Conservation (phyloP, 2,797 vertebrate species). For the Agapornis canus region DNA sequence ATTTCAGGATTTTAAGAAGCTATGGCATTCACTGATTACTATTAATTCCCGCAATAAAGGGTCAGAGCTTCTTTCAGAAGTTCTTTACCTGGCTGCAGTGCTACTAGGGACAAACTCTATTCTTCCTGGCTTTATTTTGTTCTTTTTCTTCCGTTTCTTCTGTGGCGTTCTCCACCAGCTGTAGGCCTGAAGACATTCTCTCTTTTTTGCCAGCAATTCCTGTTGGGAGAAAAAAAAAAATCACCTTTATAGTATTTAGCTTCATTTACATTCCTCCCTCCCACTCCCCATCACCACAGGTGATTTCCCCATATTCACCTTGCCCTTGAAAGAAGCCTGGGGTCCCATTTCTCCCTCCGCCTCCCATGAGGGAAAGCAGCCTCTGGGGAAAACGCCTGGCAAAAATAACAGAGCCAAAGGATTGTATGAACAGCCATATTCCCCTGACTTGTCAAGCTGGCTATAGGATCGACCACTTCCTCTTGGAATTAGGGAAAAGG, state of each 20-base stretch:
- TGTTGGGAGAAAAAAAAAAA: conserved; percentile 53
- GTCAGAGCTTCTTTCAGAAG: not conserved
- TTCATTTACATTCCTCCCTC: conserved; percentile 76
- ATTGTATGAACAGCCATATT: conserved; percentile 79
- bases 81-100: conserved; percentile 66
- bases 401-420: conserved; percentile 80
- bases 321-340: conserved; percentile 79
- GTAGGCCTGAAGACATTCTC: conserved; percentile 72
- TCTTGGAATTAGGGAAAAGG: conserved; percentile 58
- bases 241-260: conserved; percentile 68
- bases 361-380: conserved; percentile 79
- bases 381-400: conserved; percentile 78
- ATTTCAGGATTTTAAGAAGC: not conserved
- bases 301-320: conserved; percentile 80
- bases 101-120: conserved; percentile 71
- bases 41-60: not conserved
- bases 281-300: conserved; percentile 78
- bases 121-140: conserved; percentile 73
- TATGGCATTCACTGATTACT: not conserved
- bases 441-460: conserved; percentile 76
- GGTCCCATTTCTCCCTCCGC: conserved; percentile 79
- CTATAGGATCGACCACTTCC: conserved; percentile 70
- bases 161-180: conserved; percentile 73
- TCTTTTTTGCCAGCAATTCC: conserved; percentile 72
- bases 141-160: conserved; percentile 75